These are phyloP conservation scores for Clarias macrocephalus DNA, from an alignment of 2,113 vertebrate genomes.

Conservation along the genomic window DNA sequence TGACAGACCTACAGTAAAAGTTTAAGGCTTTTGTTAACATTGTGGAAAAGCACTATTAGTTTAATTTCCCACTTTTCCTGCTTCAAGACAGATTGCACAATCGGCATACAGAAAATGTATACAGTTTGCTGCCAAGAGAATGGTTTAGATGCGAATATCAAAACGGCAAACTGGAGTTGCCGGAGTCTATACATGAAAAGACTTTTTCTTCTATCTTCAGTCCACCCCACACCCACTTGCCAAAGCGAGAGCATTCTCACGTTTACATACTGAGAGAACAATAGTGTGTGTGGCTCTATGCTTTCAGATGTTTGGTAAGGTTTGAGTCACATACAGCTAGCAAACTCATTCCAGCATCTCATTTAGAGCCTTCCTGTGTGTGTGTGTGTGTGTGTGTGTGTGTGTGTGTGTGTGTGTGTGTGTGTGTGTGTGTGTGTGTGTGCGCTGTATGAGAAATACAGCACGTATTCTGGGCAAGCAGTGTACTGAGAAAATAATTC, in stretches of 20 bases:
- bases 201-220: slow-evolving; percentile 40
- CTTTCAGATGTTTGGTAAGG: slow-evolving; percentile 50
- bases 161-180: slow-evolving; percentile 39
- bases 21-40: background rate
- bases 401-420: background rate
- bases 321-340: slow-evolving; percentile 35
- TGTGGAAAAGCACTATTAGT: background rate
- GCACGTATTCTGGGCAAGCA: slow-evolving; percentile 2
- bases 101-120: slow-evolving; percentile 11
- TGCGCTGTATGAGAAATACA: slow-evolving; percentile 23
- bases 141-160: slow-evolving; percentile 38
- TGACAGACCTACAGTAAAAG: background rate
- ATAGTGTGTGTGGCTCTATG: slow-evolving; percentile 33
- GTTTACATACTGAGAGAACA: slow-evolving; percentile 46
- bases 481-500: slow-evolving; percentile 40
- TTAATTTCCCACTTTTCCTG: slow-evolving; percentile 9
- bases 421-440: too few relatives aligned
- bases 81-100: background rate
- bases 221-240: background rate
- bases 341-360: slow-evolving; percentile 40
- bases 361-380: slow-evolving; percentile 1
- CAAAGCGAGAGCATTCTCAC: slow-evolving; percentile 40
- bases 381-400: too few relatives aligned
- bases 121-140: slow-evolving; percentile 12
- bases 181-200: slow-evolving; percentile 53